phyloP scores from a whole-genome alignment of 2,113 vertebrate genomes.

The Sterrhoptilus dennistouni region DNA sequence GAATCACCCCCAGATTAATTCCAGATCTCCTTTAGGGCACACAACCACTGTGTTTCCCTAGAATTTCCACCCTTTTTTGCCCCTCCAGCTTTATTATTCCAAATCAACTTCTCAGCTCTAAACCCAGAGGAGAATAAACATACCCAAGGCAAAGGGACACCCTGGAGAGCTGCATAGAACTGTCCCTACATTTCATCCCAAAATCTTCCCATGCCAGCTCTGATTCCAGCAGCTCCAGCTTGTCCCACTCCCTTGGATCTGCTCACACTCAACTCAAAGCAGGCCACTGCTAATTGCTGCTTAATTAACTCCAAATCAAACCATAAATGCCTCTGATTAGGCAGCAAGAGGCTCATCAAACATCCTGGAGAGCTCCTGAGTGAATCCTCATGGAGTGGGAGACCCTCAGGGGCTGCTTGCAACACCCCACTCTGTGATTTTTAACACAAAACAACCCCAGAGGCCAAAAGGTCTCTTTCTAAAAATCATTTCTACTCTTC shows the following conservation, averaged over 20 bases:
- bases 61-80: not conserved
- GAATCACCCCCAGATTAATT: not conserved
- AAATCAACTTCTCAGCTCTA: slow-evolving; percentile 27
- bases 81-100: not conserved
- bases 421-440: not conserved
- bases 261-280: not conserved
- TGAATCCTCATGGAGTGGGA: not conserved
- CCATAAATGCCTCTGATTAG: not conserved
- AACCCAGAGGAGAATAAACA: slow-evolving; percentile 4
- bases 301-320: not conserved
- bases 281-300: not conserved
- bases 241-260: not conserved
- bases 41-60: not conserved
- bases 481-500: not conserved
- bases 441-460: not conserved
- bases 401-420: not conserved
- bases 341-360: not conserved
- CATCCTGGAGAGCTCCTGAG: not conserved
- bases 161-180: not conserved
- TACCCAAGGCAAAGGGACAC: not conserved
- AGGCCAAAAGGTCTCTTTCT: not conserved
- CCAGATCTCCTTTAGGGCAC: not conserved
- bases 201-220: not conserved
- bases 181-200: not conserved
- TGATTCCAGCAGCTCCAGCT: not conserved